A percentile compares a stretch with the other conserved stretches of the same genome.
Evolutionary conservation across 64 coral and sea anemone genomes (phyloP).

Genomic region (Montipora foliosa): DNA sequence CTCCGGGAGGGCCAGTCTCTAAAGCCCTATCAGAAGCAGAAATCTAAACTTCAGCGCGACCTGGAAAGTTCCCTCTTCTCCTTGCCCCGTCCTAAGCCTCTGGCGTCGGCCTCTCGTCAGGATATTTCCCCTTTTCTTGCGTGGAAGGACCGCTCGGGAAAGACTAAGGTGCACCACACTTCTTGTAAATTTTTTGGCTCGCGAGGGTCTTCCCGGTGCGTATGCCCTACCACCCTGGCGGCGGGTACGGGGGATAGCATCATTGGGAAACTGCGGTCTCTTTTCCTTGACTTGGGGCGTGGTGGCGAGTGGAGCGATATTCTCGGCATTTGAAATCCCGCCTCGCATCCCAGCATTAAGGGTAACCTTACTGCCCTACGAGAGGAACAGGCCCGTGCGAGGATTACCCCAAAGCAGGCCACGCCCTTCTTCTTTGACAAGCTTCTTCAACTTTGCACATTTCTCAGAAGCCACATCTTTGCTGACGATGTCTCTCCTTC

Average conservation of each 20-base stretch:
- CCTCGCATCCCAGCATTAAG: slow-evolving; percentile 23
- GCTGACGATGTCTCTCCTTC: too few species aligned
- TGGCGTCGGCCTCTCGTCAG: background rate
- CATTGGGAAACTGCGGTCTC: slow-evolving; percentile 23
- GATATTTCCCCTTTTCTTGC: slow-evolving; percentile 46
- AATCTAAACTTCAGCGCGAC: slow-evolving; percentile 16
- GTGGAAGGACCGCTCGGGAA: slow-evolving; percentile 44
- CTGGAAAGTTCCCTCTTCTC: slow-evolving; percentile 28
- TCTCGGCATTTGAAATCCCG: slow-evolving; percentile 12
- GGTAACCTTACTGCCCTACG: background rate
- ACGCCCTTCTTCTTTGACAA: too few species aligned
- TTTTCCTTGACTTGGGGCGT: slow-evolving; percentile 12
- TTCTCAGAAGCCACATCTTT: background rate
- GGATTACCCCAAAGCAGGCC: too few species aligned
- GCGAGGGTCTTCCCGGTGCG: background rate
- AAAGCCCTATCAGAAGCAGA: slow-evolving; percentile 63
- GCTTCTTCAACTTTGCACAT: too few species aligned
- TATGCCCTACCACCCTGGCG: slow-evolving; percentile 23
- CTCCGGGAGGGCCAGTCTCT: background rate
- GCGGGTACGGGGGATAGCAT: slow-evolving; percentile 24
- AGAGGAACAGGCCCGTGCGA: too few species aligned
- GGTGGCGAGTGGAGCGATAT: slow-evolving; percentile 41
- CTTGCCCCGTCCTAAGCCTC: slow-evolving; percentile 31
- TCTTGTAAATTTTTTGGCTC: background rate
- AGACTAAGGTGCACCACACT: slow-evolving; percentile 14